phyloP scores from a whole-genome alignment of 2,888 invertebrate genomes.

The Tetranychus truncatus region DNA sequence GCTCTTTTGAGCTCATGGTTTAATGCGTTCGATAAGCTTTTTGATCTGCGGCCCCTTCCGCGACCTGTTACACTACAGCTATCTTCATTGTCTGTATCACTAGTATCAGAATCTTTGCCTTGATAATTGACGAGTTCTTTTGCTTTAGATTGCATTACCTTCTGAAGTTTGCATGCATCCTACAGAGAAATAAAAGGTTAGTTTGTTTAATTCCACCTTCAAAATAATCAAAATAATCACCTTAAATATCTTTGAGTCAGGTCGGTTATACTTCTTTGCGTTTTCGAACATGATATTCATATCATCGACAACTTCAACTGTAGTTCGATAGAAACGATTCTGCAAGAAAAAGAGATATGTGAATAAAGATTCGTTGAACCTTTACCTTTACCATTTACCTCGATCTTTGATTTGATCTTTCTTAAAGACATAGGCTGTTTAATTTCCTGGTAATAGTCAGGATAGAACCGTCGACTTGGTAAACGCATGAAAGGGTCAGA shows the following conservation, averaged over 20 bases:
- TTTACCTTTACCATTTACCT: too few species aligned
- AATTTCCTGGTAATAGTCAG: constrained; percentile 93
- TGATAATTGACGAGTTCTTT: constrained; percentile 48
- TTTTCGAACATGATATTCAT: constrained; percentile 93
- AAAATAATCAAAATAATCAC: constrained; percentile 34
- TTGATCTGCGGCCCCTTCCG: not conserved
- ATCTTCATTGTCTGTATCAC: constrained; percentile 15
- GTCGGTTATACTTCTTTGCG: constrained; percentile 70
- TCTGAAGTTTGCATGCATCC: constrained; percentile 64
- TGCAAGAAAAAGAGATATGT: constrained; percentile 25
- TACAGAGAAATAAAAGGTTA: constrained; percentile 30
- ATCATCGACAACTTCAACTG: constrained; percentile 76
- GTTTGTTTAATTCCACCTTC: constrained; percentile 7
- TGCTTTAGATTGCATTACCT: constrained; percentile 60
- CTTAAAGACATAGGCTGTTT: constrained; percentile 82
- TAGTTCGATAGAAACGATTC: constrained; percentile 58
- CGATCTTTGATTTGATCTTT: constrained; percentile 49
- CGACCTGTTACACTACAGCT: not conserved
- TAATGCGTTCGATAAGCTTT: constrained; percentile 13
- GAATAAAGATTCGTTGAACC: constrained; percentile 26
- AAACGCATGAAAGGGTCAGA: constrained; percentile 82
- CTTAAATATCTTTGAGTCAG: constrained; percentile 60
- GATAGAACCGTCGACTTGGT: constrained; percentile 69
- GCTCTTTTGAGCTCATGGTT: constrained; percentile 18
- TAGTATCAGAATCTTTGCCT: constrained; percentile 22